A percentile compares a stretch with the other conserved stretches of the same genome.
Evolutionary conservation across 2,113 vertebrate species (phyloP).

Genomic region (Tauraco erythrolophus): DNA sequence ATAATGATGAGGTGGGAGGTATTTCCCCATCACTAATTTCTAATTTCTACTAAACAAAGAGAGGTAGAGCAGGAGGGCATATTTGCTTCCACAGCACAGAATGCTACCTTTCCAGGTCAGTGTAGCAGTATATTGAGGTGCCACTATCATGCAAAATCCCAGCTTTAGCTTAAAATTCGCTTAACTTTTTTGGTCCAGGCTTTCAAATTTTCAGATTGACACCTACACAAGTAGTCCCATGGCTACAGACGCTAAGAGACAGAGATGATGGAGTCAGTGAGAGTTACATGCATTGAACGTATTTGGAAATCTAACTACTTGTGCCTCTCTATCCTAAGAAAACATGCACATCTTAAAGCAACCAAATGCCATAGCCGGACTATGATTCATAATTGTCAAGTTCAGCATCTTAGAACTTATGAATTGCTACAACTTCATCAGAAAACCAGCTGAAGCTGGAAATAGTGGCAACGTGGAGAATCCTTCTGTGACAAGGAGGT

Average conservation of each 20-base stretch:
- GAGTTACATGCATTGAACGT: background rate
- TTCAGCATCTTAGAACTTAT: background rate
- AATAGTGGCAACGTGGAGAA: background rate
- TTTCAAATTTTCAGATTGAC: background rate
- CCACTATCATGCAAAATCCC: background rate
- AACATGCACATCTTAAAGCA: background rate
- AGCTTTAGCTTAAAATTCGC: background rate
- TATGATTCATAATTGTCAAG: conserved; percentile 2
- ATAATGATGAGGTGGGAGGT: background rate
- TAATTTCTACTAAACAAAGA: background rate
- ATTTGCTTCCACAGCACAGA: background rate
- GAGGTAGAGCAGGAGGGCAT: background rate
- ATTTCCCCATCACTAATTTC: background rate
- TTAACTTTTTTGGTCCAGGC: background rate
- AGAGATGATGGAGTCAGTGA: background rate
- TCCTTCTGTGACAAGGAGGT: background rate
- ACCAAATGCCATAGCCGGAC: background rate
- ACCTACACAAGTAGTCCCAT: background rate
- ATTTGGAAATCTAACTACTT: background rate
- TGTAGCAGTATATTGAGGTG: background rate
- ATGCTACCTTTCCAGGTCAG: background rate
- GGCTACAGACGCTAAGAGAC: background rate
- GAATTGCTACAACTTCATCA: background rate
- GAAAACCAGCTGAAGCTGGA: background rate
- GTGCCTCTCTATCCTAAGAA: background rate